Base-by-base conservation (phyloP, 1,140 invertebrate species). In the Notospermus geniculatus region DNA sequence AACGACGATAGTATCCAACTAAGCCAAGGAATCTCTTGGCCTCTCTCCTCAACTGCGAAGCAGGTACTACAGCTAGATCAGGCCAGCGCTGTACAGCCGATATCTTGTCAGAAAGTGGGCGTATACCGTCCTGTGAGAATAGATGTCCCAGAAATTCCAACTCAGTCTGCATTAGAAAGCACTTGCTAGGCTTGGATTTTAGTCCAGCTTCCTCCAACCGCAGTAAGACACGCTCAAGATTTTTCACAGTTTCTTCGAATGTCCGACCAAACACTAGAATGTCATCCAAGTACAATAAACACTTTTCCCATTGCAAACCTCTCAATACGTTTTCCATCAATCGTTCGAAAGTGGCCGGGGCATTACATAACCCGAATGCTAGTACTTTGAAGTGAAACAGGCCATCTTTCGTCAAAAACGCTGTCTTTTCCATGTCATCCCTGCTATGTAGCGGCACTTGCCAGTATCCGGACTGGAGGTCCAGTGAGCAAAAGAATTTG, bases 401-500 rank as follows among this genome's bases (percentile, higher is more conserved):
- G 0, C 64, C 69, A 9, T 46, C 15, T 23, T 52, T 46, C 23
- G 63, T 65, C 2, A 25, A 25, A 17, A 57, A 71, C 1, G 72
- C 68, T 1, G 83, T 83, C 56, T 80, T 77, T 29, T 76, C 39
- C 9, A 61, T 72, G 54, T 76, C 73, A 2, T 68, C 59, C 15
- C 59, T 15, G 7, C 74, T 54, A 19, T 66, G 56, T 17, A 85
- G 57, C 30, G 54, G 54, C 2, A 84, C 67, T 57, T 83, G 83
- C 78, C 78, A 80, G 54, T 70, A 77, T 9, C 77, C 76, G 11
- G 17, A 41, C 36, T 58, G 63, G 25, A 74, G 54, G 36, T 74
- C 70, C 11, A 71, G 15, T 4, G 41, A 56, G 4, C 62, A 70
- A 52, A 67, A 74, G n/a, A 58, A 69, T 30, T 58, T 63, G 9